These are phyloP conservation scores for Mystacornis crossleyi DNA, from an alignment of 2,113 vertebrate genomes.

Conservation along the genomic window DNA sequence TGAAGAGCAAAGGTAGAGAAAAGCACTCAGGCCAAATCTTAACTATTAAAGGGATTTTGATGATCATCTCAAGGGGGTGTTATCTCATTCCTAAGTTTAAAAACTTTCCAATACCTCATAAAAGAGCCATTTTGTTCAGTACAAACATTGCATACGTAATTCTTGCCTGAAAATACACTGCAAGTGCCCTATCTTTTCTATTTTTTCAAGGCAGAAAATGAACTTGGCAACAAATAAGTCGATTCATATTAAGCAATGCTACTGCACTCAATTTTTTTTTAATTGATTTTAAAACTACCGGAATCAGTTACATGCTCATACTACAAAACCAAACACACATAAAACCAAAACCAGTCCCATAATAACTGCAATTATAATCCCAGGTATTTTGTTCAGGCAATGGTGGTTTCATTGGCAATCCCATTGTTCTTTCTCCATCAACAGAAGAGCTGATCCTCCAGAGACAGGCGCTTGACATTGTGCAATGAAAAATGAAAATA, in stretches of 20 bases:
- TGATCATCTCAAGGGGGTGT: background rate
- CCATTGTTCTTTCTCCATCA: background rate
- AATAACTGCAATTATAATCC: background rate
- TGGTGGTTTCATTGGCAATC: background rate
- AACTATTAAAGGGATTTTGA: conserved; percentile 6
- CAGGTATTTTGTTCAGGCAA: background rate
- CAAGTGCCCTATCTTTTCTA: background rate
- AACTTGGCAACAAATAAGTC: background rate
- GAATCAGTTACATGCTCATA: background rate
- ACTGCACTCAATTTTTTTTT: background rate
- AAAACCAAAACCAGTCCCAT: background rate
- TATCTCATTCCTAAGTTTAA: background rate
- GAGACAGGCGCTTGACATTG: background rate
- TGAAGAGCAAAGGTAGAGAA: background rate
- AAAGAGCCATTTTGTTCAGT: background rate
- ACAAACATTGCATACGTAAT: background rate
- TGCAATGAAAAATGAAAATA: background rate
- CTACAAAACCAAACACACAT: background rate
- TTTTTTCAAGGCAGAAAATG: background rate
- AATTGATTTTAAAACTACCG: background rate
- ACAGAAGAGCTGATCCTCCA: background rate
- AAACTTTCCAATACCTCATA: conserved; percentile 10
- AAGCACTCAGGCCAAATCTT: background rate
- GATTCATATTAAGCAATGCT: background rate
- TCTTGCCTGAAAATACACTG: background rate